Evolutionary conservation across 2,888 invertebrate genomes (phyloP), one percentile per base, ranked within the genome.

Genomic region (Steromphala cineraria): DNA sequence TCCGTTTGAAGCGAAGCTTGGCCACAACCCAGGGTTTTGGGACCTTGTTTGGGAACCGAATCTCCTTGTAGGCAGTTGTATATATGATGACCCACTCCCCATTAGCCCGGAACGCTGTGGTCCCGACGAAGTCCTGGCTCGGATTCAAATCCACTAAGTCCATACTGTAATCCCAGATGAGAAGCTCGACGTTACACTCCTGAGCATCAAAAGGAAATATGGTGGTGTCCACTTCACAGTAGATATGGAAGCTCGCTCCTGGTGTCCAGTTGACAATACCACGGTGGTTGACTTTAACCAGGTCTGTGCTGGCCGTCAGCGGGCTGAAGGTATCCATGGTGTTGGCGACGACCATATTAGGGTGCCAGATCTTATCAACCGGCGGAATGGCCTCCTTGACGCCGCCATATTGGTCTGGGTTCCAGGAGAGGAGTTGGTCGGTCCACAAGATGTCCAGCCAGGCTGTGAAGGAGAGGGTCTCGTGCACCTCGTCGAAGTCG

Each of bases 381-480:
- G 79, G 79, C 71, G 67, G 53, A 0, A 19, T 21, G n/a, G 62
- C 24, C 17, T 28, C 21, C 28, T 13, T 2, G n/a, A n/a, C 31
- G 24, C 62, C 46, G n/a, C 36, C 67, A 24, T 53, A 52, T 17
- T 53, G 24, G 17, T 17, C 52, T 2, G 67, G 40, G 53, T 52
- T 46, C 79, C 79, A 79, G 36, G 74, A 8, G 53, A 79, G 55
- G 15, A 71, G 55, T 55, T 28, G 53, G 79, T 79, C 79, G 24
- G n/a, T 21, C 74, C 79, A 79, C 28, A 17, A 17, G 21, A 79
- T n/a, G 36, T 53, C 36, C 74, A 79, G 71, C 79, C 79, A 79
- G n/a, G 79, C 79, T 8, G 79, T 79, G 79, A 79, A 79, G 55
- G 71, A 71, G 53, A 79, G 53, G 13, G 31, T 53, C 74, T 79